These are phyloP conservation scores for Brachionus rotundiformis DNA, from an alignment of 1,140 invertebrate genomes.

Conservation along the genomic window DNA sequence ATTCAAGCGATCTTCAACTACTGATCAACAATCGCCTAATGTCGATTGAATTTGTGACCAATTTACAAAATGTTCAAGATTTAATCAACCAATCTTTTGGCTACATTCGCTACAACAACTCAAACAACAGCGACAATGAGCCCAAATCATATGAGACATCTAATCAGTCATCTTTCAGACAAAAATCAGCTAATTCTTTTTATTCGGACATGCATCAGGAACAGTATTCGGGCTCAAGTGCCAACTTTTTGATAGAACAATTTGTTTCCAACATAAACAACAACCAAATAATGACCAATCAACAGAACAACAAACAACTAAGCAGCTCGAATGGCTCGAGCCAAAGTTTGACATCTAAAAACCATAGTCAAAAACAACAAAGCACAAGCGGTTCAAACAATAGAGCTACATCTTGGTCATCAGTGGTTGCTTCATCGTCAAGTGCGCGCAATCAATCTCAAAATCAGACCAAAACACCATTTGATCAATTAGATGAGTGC, in stretches of 20 bases:
- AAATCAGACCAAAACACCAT: constrained; percentile 1
- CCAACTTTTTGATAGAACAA: constrained; percentile 31
- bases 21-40: constrained; percentile 27
- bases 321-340: neutral
- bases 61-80: constrained; percentile 8
- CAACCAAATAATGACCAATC: neutral
- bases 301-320: neutral
- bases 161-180: neutral
- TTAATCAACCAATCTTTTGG: constrained; percentile 20
- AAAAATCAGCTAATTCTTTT: neutral
- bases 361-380: neutral
- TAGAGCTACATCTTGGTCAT: constrained; percentile 16
- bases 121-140: neutral
- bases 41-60: constrained; percentile 47
- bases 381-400: neutral
- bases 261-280: neutral
- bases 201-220: neutral
- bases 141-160: neutral
- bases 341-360: constrained; percentile 1
- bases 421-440: neutral
- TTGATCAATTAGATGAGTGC: neutral
- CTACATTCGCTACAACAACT: constrained; percentile 34
- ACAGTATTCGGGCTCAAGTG: neutral
- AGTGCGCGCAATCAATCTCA: neutral
- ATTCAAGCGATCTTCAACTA: neutral